phyloP scores from a whole-genome alignment of 1,140 invertebrate genomes.

The Drosophila nasuta region DNA sequence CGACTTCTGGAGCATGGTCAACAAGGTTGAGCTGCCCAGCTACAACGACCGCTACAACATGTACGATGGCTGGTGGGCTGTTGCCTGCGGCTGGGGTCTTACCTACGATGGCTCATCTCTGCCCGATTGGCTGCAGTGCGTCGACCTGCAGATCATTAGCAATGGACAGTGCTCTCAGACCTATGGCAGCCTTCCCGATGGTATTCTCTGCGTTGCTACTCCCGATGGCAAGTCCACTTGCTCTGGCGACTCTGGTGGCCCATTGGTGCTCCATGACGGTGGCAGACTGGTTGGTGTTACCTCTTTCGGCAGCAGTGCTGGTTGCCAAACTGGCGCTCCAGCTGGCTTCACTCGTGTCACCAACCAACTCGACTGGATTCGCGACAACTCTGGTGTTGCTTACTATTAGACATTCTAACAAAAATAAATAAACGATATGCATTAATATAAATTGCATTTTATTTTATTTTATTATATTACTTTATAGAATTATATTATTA shows the following conservation, averaged over 20 bases:
- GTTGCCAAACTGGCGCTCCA: slow-evolving; percentile 62
- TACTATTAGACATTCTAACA: slow-evolving; percentile 19
- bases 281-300: slow-evolving; percentile 85
- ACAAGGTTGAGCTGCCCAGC: slow-evolving; percentile 45
- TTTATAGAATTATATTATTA: too few species aligned
- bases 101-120: slow-evolving; percentile 30
- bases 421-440: slow-evolving; percentile 5
- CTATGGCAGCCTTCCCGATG: slow-evolving; percentile 45
- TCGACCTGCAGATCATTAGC: slow-evolving; percentile 55
- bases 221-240: slow-evolving; percentile 60
- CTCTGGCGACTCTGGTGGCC: slow-evolving; percentile 86
- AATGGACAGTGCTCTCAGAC: slow-evolving; percentile 49
- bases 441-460: neutral
- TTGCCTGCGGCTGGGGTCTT: slow-evolving; percentile 52
- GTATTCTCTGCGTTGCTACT: too few species aligned
- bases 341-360: slow-evolving; percentile 85
- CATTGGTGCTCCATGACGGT: slow-evolving; percentile 84
- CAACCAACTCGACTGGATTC: slow-evolving; percentile 85
- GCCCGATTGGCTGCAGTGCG: slow-evolving; percentile 52
- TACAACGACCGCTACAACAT: slow-evolving; percentile 32
- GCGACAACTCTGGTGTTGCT: slow-evolving; percentile 46
- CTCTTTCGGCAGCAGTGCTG: slow-evolving; percentile 51
- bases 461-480: neutral
- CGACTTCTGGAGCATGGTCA: slow-evolving; percentile 34
- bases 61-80: slow-evolving; percentile 34